Evolutionary conservation across 1,140 invertebrate species (phyloP).

Genomic region (Ceratina calcarata): DNA sequence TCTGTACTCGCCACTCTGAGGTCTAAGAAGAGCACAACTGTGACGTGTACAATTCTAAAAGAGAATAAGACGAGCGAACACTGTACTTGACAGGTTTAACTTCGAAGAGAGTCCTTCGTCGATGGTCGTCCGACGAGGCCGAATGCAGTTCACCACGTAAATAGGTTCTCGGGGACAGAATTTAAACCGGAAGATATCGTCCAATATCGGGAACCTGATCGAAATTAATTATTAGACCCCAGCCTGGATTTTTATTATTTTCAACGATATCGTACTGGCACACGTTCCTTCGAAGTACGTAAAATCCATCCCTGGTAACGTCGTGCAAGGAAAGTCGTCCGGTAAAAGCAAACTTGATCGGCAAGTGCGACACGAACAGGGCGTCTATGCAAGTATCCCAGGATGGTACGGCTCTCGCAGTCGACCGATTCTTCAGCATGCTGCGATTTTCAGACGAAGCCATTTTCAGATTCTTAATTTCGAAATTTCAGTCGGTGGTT

Average conservation of each 20-base stretch:
- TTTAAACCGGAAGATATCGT: conserved; percentile 71
- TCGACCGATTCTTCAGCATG: conserved; percentile 80
- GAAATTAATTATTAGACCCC: background rate
- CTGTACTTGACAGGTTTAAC: too few relatives aligned
- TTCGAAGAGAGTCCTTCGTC: too few relatives aligned
- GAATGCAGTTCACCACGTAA: conserved; percentile 71
- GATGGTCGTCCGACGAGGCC: too few relatives aligned
- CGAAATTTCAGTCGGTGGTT: background rate
- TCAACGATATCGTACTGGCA: conserved; percentile 65
- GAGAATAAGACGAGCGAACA: too few relatives aligned
- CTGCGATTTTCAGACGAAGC: conserved; percentile 60
- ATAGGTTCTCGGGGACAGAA: conserved; percentile 69
- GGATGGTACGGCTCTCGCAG: conserved; percentile 75
- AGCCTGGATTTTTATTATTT: background rate
- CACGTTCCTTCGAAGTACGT: conserved; percentile 66
- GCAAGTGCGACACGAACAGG: conserved; percentile 80
- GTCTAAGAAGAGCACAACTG: background rate
- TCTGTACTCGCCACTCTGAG: conserved; percentile 6
- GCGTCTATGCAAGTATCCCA: conserved; percentile 81
- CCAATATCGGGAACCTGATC: conserved; percentile 72
- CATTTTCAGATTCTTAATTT: background rate
- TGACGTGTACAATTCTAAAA: too few relatives aligned
- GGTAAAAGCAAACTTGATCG: conserved; percentile 81
- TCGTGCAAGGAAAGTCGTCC: conserved; percentile 81
- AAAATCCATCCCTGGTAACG: conserved; percentile 78